Percentiles rank a stretch among this genome's conserved stretches.
Evolutionary conservation across 2,888 invertebrate genomes (phyloP).

Genomic region (Andrena trimmerana): DNA sequence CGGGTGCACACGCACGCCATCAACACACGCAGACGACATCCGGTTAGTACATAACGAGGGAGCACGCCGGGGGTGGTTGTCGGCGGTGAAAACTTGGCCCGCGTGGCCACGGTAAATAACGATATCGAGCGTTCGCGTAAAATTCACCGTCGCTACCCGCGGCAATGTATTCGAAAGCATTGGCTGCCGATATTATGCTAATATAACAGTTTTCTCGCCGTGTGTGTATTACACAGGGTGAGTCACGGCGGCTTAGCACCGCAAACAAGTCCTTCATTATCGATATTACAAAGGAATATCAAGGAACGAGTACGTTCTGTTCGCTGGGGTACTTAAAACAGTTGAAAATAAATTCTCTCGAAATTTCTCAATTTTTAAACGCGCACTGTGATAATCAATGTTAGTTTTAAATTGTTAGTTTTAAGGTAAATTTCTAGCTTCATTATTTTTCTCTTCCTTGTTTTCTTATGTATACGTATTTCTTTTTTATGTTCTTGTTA

Average conservation of each 20-base stretch:
- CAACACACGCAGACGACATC: slow-evolving; percentile 23
- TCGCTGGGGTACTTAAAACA: too few relatives aligned
- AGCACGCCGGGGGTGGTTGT: slow-evolving; percentile 2
- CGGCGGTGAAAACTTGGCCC: slow-evolving; percentile 50
- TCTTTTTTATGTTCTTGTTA: too few relatives aligned
- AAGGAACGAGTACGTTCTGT: too few relatives aligned
- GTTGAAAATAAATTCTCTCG: too few relatives aligned
- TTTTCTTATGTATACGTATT: too few relatives aligned
- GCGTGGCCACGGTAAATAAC: slow-evolving; percentile 50
- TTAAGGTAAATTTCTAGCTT: too few relatives aligned
- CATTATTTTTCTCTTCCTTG: too few relatives aligned
- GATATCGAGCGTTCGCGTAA: slow-evolving; percentile 47
- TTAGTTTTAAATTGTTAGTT: too few relatives aligned
- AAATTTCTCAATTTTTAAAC: too few relatives aligned
- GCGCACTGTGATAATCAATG: too few relatives aligned
- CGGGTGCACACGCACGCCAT: background rate
- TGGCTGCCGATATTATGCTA: slow-evolving; percentile 73
- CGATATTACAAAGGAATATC: background rate
- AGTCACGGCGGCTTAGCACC: background rate
- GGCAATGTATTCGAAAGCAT: slow-evolving; percentile 69
- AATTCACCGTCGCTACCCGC: slow-evolving; percentile 45
- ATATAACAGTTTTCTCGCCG: slow-evolving; percentile 67
- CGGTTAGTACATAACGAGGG: slow-evolving; percentile 39
- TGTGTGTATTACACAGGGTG: background rate
- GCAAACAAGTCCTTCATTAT: background rate